Conservation (phyloP, 2,797 vertebrate genomes). For the Liparis tanakae region DNA sequence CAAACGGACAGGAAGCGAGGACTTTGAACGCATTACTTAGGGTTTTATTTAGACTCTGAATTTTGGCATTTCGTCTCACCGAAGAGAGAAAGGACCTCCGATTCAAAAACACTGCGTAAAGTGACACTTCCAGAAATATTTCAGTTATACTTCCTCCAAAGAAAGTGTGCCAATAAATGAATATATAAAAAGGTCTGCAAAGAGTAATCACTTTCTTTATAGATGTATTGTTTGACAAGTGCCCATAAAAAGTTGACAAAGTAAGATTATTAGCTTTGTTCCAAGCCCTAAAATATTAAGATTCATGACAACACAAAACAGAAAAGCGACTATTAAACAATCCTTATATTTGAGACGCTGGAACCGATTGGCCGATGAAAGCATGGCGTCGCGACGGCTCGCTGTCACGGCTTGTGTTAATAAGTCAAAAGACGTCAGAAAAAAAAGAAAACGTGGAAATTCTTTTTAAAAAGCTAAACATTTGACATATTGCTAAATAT, state of each 20-base stretch:
- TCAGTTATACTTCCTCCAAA: too few species aligned
- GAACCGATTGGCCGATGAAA: background rate
- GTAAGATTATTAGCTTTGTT: background rate
- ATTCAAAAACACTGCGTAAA: background rate
- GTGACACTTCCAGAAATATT: background rate
- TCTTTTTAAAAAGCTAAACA: background rate
- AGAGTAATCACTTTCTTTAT: background rate
- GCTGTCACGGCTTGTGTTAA: background rate
- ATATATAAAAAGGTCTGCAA: background rate
- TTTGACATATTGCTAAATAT: background rate
- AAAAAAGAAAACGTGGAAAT: background rate
- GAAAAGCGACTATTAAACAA: background rate
- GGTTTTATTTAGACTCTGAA: background rate
- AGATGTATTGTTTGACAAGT: background rate
- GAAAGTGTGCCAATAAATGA: background rate
- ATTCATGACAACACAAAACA: background rate
- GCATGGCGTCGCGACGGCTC: background rate
- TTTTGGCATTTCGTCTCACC: background rate
- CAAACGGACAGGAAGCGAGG: conserved; percentile 6
- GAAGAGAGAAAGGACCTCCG: background rate
- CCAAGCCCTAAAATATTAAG: background rate
- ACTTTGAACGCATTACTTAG: background rate
- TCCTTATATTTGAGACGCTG: background rate
- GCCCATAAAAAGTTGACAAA: background rate
- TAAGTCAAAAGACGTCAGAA: background rate